A percentile compares a stretch with the other conserved stretches of the same genome.
Conservation (phyloP, 2,888 invertebrate genomes). For the Pandemis cinnamomeana region DNA sequence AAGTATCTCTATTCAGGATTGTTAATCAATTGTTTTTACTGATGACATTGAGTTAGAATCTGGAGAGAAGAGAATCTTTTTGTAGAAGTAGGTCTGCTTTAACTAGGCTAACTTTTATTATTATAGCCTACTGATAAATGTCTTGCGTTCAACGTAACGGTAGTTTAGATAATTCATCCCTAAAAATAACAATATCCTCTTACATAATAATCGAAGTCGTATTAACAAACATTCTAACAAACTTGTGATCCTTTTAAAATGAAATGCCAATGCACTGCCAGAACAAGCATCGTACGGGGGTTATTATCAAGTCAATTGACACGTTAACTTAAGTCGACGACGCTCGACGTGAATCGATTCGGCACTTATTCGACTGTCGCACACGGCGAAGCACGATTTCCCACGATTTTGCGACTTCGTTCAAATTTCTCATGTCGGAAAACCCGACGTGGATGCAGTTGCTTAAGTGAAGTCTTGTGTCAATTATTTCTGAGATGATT, state of each 20-base stretch:
- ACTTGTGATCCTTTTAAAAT: not conserved
- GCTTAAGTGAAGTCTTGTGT: slow-evolving; percentile 23
- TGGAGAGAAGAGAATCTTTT: too few species aligned
- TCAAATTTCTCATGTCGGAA: slow-evolving; percentile 53
- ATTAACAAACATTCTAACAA: not conserved
- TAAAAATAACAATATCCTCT: too few species aligned
- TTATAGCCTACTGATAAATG: too few species aligned
- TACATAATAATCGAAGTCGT: too few species aligned
- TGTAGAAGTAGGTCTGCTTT: too few species aligned
- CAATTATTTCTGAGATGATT: slow-evolving; percentile 35
- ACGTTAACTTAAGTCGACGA: slow-evolving; percentile 5
- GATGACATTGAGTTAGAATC: too few species aligned
- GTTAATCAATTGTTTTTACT: too few species aligned
- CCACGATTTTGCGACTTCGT: slow-evolving; percentile 61
- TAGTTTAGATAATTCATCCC: too few species aligned
- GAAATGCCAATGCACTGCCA: not conserved
- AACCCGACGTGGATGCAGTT: slow-evolving; percentile 15
- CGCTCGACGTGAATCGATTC: slow-evolving; percentile 30
- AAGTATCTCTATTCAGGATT: too few species aligned
- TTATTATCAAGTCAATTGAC: slow-evolving; percentile 19
- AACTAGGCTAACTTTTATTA: too few species aligned
- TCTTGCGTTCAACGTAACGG: too few species aligned
- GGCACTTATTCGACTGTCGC: slow-evolving; percentile 33
- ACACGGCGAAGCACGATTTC: slow-evolving; percentile 31
- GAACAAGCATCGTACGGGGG: not conserved